Base-by-base conservation (phyloP, 92 coral and sea anemone genomes). In the Montipora capitata region DNA sequence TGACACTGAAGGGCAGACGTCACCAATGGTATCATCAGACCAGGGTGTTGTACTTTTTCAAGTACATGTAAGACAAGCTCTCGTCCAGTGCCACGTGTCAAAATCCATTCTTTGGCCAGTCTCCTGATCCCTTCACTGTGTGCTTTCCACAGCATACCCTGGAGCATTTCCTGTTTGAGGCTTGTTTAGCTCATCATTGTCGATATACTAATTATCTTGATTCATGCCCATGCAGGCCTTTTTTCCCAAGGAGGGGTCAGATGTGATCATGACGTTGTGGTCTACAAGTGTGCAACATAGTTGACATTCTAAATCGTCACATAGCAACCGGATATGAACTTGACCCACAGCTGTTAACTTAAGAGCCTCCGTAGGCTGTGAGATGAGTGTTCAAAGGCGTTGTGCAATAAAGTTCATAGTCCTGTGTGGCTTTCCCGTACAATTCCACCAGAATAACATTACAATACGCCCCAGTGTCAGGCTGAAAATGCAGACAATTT, bases 191-290 rank as follows among this genome's bases (percentile, higher is more conserved):
- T 43, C 70, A 51, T 89, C 93, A 70, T 89, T 93, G 84, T 93
- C 93, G 27, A 42, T 89, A 86, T 93, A 93, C 71, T 89, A 65
- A 93, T 80, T 16, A 86, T 82, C 56, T 90, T 87, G n/a, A n/a
- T n/a, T n/a, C 96, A 93, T 93, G 74, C 92, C 90, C 39, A 90
- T 61, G 87, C 94, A 90, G 27, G 96, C 96, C 83, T 93, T 93
- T 44, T 89, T 82, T 45, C 96, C 96, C n/a, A 2, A 93, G 87
- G 63, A 93, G 86, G 1, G 96, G 96, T 76, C 84, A 86, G 72
- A 90, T 90, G 65, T 79, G n/a, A n/a, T n/a, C n/a, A n/a, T n/a
- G n/a, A n/a, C 93, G 1, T 65, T 12, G 90, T 65, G 75, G 42
- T 93, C 86, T 9, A 90, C 96, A 0, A 93, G 78, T 52, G 81